phyloP scores from a whole-genome alignment of 2,888 invertebrate species.

The Nomada hirtipes region DNA sequence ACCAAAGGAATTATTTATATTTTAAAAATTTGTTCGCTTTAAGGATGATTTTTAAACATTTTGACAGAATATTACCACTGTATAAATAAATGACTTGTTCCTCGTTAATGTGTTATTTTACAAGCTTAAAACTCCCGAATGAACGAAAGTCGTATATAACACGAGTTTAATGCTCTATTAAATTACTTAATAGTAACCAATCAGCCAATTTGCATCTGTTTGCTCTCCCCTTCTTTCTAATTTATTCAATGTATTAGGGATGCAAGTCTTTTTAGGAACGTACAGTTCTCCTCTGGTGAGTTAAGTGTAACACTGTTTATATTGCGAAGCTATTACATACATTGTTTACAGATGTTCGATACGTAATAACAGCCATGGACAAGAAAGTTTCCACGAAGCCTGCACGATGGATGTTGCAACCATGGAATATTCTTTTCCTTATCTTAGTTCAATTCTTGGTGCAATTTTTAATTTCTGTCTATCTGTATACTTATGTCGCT shows the following conservation, averaged over 20 bases:
- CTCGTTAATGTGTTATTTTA: background rate
- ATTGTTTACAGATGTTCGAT: conserved; percentile 35
- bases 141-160: conserved; percentile 11
- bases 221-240: conserved; percentile 33
- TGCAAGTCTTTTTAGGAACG: conserved; percentile 6
- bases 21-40: background rate
- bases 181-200: conserved; percentile 61
- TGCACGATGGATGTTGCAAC: conserved; percentile 54
- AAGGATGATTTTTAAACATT: background rate
- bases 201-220: conserved; percentile 55
- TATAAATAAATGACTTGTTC: background rate
- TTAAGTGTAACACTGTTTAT: background rate
- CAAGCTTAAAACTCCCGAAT: background rate
- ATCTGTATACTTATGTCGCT: conserved; percentile 78
- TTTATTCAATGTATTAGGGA: conserved; percentile 38
- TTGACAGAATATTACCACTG: background rate
- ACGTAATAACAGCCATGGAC: conserved; percentile 42
- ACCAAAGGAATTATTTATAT: background rate
- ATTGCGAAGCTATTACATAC: background rate
- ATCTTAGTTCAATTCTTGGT: conserved; percentile 78
- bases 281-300: conserved; percentile 3
- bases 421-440: conserved; percentile 69
- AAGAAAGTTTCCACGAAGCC: conserved; percentile 42
- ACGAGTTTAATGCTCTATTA: conserved; percentile 45
- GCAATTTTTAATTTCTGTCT: conserved; percentile 79